These are phyloP conservation scores for Rapana venosa DNA, from an alignment of 2,888 invertebrate genomes.

Conservation along the genomic window DNA sequence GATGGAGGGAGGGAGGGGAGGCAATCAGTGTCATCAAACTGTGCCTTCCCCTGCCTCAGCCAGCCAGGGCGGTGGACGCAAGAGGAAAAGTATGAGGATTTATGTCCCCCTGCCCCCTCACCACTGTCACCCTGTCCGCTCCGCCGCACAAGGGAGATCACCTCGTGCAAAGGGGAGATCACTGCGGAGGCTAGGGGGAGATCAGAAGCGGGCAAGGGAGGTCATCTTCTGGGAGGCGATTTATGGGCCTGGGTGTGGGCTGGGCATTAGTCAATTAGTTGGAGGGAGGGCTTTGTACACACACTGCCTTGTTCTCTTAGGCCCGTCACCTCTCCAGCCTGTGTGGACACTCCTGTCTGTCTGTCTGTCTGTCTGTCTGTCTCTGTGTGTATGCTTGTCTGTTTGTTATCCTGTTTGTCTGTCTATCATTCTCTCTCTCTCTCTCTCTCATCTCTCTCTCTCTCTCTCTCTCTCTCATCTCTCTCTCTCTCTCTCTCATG, in stretches of 20 bases:
- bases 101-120: conserved; percentile 31
- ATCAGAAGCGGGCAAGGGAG: conserved; percentile 34
- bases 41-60: neutral
- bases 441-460: too few relatives aligned
- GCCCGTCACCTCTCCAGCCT: too few relatives aligned
- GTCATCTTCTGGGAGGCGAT: conserved; percentile 34
- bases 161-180: conserved; percentile 39
- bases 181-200: conserved; percentile 30
- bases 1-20: neutral
- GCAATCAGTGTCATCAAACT: conserved; percentile 16
- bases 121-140: conserved; percentile 31
- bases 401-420: too few relatives aligned
- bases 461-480: too few relatives aligned
- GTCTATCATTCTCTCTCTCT: too few relatives aligned
- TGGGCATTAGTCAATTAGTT: conserved; percentile 33
- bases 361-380: too few relatives aligned
- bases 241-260: conserved; percentile 13
- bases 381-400: too few relatives aligned
- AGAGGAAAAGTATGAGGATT: conserved; percentile 42
- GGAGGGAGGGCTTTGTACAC: neutral
- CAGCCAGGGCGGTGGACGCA: neutral
- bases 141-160: conserved; percentile 38
- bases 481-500: too few relatives aligned
- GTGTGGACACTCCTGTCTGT: too few relatives aligned
- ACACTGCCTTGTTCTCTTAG: too few relatives aligned